Percentiles rank a stretch among this genome's conserved stretches.
Conservation (phyloP, 2,113 vertebrate genomes). For the Polypterus bichir region DNA sequence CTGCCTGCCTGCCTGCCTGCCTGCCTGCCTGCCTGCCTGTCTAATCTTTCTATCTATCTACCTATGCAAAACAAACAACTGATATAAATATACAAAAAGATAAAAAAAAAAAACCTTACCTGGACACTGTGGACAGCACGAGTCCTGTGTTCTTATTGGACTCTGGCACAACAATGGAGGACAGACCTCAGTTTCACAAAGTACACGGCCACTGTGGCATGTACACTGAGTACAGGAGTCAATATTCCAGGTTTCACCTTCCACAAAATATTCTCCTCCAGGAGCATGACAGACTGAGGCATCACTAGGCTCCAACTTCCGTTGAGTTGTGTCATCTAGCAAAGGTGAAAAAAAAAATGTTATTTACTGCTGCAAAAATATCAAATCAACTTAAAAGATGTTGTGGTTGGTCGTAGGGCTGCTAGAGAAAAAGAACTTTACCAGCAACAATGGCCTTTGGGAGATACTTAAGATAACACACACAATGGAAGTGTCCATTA, state of each 20-base stretch:
- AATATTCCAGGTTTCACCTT: slow-evolving; percentile 78
- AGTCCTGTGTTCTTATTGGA: slow-evolving; percentile 71
- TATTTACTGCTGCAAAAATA: no score
- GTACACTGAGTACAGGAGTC: slow-evolving; percentile 79
- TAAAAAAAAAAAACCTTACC: slow-evolving; percentile 35
- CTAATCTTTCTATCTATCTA: no score
- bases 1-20: no score
- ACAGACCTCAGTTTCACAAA: slow-evolving; percentile 81
- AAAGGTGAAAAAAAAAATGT: slow-evolving; percentile 5
- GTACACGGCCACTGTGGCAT: slow-evolving; percentile 69
- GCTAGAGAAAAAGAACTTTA: no score
- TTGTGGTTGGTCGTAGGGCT: no score
- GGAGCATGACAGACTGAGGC: slow-evolving; percentile 71
- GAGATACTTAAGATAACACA: no score
- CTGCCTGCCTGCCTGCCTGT: no score
- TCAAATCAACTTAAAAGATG: no score
- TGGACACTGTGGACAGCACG: slow-evolving; percentile 75
- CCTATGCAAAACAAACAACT: no score
- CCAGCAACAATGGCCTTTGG: no score
- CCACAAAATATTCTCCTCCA: slow-evolving; percentile 73
- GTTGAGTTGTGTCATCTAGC: slow-evolving; percentile 58
- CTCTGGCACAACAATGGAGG: slow-evolving; percentile 74
- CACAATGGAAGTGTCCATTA: no score
- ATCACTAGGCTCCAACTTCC: slow-evolving; percentile 63
- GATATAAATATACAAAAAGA: no score